Base-by-base conservation (phyloP, 2,888 invertebrate genomes). In the Himalopsyche tibetana region DNA sequence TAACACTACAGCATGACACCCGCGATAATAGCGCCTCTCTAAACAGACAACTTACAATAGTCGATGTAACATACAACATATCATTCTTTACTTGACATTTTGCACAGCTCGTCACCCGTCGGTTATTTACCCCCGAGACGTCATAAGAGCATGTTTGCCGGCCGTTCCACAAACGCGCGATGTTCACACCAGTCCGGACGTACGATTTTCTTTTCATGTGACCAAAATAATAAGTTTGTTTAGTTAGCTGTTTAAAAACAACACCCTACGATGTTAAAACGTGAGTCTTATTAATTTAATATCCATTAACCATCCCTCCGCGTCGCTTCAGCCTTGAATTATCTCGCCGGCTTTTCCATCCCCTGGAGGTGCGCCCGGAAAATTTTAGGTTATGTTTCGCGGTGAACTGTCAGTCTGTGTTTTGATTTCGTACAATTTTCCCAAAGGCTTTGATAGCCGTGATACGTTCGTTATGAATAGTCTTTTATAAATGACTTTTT, bases 111-210 rank as follows among this genome's bases (percentile, higher is more conserved):
- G 51, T 51, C 51, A 15, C 51, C 51, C 19, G 28, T 19, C 63
- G 19, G 63, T 63, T 63, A 63, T 8, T 28, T 5, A 19, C 19
- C 19, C 19, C 63, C 28, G 19, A 63, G 63, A 63, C 63, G 63
- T 63, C 63, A 63, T 28, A 63, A 63, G 63, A 63, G 63, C 63
- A 63, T 63, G 63, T 28, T 63, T 28, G 63, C 63, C n/a, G 63
- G n/a, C 19, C 63, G 63, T 28, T 8, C 63, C 63, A 63, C 63
- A 63, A 63, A n/a, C 63, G 63, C 19, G 63, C 63, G 63, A 63
- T 63, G 63, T 63, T 63, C 63, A 63, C 63, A 63, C 63, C 63
- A 28, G 28, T 63, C 63, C 63, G 63, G 63, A 63, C 63, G 63
- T 63, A 63, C 63, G 63, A 19, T 63, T 63, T 63, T 63, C 63